Percentiles rank a stretch among this genome's conserved stretches.
Conservation (phyloP, 2,113 vertebrate genomes). For the Chamaea fasciata region DNA sequence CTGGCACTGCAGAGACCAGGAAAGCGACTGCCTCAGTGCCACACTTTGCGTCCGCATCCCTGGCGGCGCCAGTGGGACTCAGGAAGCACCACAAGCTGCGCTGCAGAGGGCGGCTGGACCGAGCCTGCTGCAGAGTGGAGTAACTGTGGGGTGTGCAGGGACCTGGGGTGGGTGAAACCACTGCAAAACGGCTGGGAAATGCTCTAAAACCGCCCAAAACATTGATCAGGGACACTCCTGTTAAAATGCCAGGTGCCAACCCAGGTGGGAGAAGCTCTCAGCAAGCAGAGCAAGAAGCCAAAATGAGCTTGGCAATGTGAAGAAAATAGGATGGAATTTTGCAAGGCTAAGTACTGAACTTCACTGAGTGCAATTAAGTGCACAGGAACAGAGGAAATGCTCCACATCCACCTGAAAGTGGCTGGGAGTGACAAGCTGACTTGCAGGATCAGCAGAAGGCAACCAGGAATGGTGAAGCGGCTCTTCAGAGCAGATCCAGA, state of each 20-base stretch:
- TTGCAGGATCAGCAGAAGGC: neutral
- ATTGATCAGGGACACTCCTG: too few relatives aligned
- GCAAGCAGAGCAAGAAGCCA: neutral
- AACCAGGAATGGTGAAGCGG: neutral
- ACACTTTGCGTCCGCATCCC: accelerated
- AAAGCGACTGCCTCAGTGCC: neutral
- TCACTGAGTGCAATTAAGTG: neutral
- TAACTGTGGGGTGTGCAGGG: neutral
- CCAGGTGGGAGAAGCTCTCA: neutral
- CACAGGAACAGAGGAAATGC: neutral
- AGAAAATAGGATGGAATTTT: neutral
- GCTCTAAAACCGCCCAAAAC: accelerated
- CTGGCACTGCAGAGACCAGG: neutral
- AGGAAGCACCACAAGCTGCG: neutral
- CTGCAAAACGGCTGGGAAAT: neutral
- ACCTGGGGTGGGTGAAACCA: neutral
- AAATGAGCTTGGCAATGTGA: neutral
- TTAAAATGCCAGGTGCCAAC: neutral
- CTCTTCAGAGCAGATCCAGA: neutral
- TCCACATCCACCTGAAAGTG: neutral
- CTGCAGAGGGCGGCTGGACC: accelerated
- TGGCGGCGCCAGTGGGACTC: accelerated
- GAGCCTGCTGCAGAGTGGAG: accelerated
- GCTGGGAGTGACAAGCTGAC: neutral
- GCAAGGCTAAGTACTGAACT: neutral